Evolutionary conservation across 2,113 vertebrate genomes (phyloP).

Genomic region (Mirza zaza): DNA sequence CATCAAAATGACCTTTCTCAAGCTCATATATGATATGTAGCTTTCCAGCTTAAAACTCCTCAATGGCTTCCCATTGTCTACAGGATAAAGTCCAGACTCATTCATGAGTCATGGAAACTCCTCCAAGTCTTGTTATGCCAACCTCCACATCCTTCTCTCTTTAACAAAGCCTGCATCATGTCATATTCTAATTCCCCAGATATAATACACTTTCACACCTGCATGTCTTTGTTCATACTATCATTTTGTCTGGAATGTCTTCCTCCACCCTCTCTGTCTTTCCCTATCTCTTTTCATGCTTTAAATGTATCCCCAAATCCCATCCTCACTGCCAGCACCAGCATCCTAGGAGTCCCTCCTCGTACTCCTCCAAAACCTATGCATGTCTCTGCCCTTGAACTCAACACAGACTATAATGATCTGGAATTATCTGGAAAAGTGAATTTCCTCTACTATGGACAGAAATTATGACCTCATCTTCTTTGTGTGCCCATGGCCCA

Average conservation of each 20-base stretch:
- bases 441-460: background rate
- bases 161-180: background rate
- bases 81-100: background rate
- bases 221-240: background rate
- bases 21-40: background rate
- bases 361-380: rapidly evolving
- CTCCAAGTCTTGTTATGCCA: background rate
- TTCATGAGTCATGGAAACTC: background rate
- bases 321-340: background rate
- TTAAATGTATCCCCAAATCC: background rate
- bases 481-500: background rate
- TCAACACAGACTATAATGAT: background rate
- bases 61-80: background rate
- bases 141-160: background rate
- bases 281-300: background rate
- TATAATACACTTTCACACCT: background rate
- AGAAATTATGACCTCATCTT: background rate
- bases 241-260: background rate
- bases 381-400: background rate
- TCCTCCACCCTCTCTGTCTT: background rate
- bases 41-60: background rate
- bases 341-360: background rate
- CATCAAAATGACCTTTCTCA: background rate
- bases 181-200: background rate
- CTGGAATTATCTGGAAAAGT: background rate